Evolutionary conservation across 2,113 vertebrate genomes (phyloP).

Genomic region (Psettodes erumei): DNA sequence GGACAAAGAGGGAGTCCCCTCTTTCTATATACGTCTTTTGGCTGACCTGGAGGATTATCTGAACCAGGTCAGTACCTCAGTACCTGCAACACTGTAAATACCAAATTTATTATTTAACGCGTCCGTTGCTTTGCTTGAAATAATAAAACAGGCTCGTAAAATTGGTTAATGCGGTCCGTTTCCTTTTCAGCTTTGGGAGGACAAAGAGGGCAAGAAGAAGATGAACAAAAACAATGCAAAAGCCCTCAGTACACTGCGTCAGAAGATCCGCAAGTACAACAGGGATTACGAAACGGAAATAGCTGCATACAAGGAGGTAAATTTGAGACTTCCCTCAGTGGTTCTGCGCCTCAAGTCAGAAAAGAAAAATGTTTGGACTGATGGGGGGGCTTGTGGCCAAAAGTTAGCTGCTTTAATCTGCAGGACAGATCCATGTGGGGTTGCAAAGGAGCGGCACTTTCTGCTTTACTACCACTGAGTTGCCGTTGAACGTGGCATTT

Average conservation of each 20-base stretch:
- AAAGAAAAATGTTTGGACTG: not conserved
- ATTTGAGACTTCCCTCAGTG: not conserved
- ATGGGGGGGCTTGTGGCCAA: no score
- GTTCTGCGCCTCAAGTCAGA: not conserved
- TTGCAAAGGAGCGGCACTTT: not conserved
- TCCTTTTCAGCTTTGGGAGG: constrained; percentile 88
- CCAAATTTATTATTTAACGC: not conserved
- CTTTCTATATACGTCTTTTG: constrained; percentile 90
- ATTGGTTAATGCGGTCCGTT: not conserved
- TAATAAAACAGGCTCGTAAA: not conserved
- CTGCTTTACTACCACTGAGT: not conserved
- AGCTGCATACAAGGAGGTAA: constrained; percentile 88
- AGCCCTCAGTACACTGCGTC: constrained; percentile 89
- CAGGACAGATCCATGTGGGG: not conserved
- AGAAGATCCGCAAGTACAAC: constrained; percentile 95
- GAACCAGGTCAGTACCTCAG: constrained; percentile 85
- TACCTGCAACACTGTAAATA: not conserved
- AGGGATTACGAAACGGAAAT: constrained; percentile 90
- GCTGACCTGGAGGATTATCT: constrained; percentile 92
- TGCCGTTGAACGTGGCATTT: not conserved
- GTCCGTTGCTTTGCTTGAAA: not conserved
- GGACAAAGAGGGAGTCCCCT: constrained; percentile 92
- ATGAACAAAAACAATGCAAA: constrained; percentile 97
- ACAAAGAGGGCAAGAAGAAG: constrained; percentile 94
- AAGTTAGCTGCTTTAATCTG: not conserved